phyloP scores from a whole-genome alignment of 1,140 invertebrate species.

The Drosophila leontia region DNA sequence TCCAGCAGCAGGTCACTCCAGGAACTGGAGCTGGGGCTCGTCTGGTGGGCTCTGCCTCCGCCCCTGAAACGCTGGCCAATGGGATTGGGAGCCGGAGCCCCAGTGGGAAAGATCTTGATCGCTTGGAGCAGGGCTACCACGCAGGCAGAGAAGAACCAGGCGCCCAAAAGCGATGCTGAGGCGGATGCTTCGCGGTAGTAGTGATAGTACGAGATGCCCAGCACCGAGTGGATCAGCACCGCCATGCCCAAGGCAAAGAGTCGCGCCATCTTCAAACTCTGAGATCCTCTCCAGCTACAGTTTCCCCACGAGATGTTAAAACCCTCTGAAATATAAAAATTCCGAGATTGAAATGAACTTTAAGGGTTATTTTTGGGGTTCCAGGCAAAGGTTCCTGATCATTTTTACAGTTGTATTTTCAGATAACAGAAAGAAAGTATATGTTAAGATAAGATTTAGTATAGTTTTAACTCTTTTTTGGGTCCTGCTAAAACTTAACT shows the following conservation, averaged over 20 bases:
- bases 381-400: not conserved
- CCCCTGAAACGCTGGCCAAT: constrained; percentile 7
- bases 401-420: not conserved
- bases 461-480: too few relatives aligned
- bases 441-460: too few relatives aligned
- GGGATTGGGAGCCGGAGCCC: not conserved
- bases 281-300: not conserved
- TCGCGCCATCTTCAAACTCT: constrained; percentile 40
- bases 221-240: constrained; percentile 57
- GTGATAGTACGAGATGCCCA: constrained; percentile 71
- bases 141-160: constrained; percentile 65
- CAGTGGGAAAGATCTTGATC: constrained; percentile 47
- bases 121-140: constrained; percentile 52
- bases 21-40: not conserved
- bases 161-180: constrained; percentile 51
- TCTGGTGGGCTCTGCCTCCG: not conserved
- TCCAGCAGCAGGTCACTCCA: constrained; percentile 42
- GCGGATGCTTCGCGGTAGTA: constrained; percentile 46
- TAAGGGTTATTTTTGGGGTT: too few relatives aligned
- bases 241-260: constrained; percentile 51
- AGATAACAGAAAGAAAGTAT: not conserved
- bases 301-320: not conserved
- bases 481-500: not conserved
- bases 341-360: constrained; percentile 2
- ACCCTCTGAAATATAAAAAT: not conserved